These are phyloP conservation scores for Amiota mariae DNA, from an alignment of 2,888 invertebrate genomes.

Conservation along the genomic window DNA sequence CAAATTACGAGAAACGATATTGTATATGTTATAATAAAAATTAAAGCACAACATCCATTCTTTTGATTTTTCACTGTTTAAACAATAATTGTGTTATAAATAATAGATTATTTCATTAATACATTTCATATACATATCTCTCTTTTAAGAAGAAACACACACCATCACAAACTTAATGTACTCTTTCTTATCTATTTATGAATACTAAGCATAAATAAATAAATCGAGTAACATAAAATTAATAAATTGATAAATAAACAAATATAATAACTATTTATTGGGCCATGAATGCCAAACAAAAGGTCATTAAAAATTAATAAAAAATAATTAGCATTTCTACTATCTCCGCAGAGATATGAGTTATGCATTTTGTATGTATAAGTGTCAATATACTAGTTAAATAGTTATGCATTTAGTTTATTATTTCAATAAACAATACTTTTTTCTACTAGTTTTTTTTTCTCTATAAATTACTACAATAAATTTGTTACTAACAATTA, in stretches of 20 bases:
- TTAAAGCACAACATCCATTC: too few relatives aligned
- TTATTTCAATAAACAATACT: conserved; percentile 11
- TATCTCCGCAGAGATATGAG: background rate
- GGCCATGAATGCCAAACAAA: background rate
- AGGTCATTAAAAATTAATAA: conserved; percentile 8
- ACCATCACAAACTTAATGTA: too few relatives aligned
- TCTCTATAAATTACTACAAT: too few relatives aligned
- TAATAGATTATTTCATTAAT: too few relatives aligned
- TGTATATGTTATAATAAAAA: too few relatives aligned
- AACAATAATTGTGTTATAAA: too few relatives aligned
- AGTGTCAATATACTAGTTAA: conserved; percentile 17
- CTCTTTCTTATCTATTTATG: background rate
- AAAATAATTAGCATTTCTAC: background rate
- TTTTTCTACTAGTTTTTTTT: conserved; percentile 1
- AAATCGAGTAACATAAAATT: background rate
- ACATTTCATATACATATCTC: too few relatives aligned
- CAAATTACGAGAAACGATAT: too few relatives aligned
- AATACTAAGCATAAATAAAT: background rate
- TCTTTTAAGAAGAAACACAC: too few relatives aligned
- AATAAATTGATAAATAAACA: too few relatives aligned
- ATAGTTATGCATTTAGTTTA: conserved; percentile 2
- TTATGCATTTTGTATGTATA: background rate
- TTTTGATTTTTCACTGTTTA: too few relatives aligned
- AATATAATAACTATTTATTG: background rate
- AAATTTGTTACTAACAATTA: conserved; percentile 39